Evolutionary conservation across 2,113 vertebrate species (phyloP), one percentile per base, ranked within the genome.

Genomic region (Furnarius figulus): DNA sequence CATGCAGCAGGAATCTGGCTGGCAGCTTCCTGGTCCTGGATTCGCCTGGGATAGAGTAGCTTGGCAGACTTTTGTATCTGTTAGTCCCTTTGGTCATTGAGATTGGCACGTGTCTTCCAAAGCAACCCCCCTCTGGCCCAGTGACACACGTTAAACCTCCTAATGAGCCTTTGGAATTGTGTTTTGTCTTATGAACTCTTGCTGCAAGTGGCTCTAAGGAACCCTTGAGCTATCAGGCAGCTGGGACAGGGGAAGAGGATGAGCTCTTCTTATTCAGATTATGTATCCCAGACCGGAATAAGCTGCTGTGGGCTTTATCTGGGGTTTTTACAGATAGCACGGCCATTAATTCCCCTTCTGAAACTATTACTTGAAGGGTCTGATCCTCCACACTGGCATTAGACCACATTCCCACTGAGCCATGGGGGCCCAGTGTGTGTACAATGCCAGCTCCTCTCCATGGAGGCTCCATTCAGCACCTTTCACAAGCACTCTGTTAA

Each of bases 381-480:
- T 49, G 58, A 55, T 84, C 61, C 65, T 44, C 50, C 52, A 23
- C 35, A 1, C 39, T 18, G 39, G 21, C 61, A 8, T 17, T 31
- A 9, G n/a, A 42, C 46, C 22, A 8, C 33, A 1, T 42, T 79
- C 71, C 65, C 46, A 9, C 8, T 11, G 75, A 53, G 56, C 66
- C 2, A 2, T 31, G 66, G 68, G 75, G 53, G 18, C 21, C 13
- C 6, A 3, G 37, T 28, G 62, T 8, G 14, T 3, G 6, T 39
- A 49, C 85, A 85, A 1, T 19, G 66, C 24, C 75, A 21, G 35
- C 76, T 91, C 42, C 62, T 82, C 71, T 65, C 73, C 3, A 3
- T 14, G 61, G 52, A 71, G 73, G 72, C 86, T 86, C 81, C 73
- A 10, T 40, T 77, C 92, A 85, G 95, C 92, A 93, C 96, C 92